Conservation (phyloP, 2,888 invertebrate genomes). For the Sycophila texana region DNA sequence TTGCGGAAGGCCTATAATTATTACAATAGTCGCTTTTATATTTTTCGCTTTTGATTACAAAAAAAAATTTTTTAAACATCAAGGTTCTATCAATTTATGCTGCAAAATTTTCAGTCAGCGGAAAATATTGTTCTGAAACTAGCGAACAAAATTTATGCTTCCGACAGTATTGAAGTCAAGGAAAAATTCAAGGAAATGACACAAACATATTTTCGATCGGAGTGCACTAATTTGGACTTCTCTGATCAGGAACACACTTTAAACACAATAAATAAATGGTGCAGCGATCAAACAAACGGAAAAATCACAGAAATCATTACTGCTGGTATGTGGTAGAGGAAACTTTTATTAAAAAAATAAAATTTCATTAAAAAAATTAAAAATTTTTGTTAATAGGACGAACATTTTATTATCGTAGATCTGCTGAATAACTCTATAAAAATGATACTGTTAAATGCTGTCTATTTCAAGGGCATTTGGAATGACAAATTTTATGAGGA, state of each 20-base stretch:
- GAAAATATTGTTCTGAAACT: slow-evolving; percentile 80
- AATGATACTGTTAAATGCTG: slow-evolving; percentile 87
- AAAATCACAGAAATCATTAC: slow-evolving; percentile 88
- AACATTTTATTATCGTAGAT: slow-evolving; percentile 4
- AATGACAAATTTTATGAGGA: slow-evolving; percentile 80
- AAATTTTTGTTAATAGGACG: too few species aligned
- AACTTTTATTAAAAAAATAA: not conserved
- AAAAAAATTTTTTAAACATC: too few species aligned
- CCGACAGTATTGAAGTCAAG: slow-evolving; percentile 76
- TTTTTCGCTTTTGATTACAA: too few species aligned
- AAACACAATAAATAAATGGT: slow-evolving; percentile 87
- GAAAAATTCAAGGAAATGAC: slow-evolving; percentile 79
- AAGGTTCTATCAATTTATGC: too few species aligned
- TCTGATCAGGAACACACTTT: slow-evolving; percentile 73
- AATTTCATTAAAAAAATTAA: too few species aligned
- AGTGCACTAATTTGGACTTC: slow-evolving; percentile 82
- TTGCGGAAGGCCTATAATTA: too few species aligned
- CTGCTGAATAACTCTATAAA: slow-evolving; percentile 70
- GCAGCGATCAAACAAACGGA: slow-evolving; percentile 85
- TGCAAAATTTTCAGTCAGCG: slow-evolving; percentile 64
- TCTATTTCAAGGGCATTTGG: slow-evolving; percentile 92
- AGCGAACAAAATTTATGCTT: slow-evolving; percentile 85
- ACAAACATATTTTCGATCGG: slow-evolving; percentile 80
- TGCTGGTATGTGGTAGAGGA: slow-evolving; percentile 68
- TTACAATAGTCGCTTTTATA: too few species aligned